Evolutionary conservation across 2,888 invertebrate species (phyloP).

Genomic region (Mythimna ferrago): DNA sequence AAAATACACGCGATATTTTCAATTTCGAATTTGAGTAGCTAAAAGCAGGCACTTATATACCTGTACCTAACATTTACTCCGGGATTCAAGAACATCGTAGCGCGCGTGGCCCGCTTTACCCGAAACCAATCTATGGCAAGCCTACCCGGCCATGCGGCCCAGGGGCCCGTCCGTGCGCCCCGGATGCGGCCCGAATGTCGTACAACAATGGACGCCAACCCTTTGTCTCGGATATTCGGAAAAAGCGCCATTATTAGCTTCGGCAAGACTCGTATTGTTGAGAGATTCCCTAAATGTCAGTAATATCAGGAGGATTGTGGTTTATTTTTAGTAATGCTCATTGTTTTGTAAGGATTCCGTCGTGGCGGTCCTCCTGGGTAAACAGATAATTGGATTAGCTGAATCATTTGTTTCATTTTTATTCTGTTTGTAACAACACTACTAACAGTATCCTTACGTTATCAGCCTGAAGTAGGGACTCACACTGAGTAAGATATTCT

Average conservation of each 20-base stretch:
- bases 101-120: not conserved
- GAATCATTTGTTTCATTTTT: conserved; percentile 9
- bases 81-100: not conserved
- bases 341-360: conserved; percentile 37
- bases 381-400: conserved; percentile 36
- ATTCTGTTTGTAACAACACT: not conserved
- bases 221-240: conserved; percentile 42
- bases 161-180: not conserved
- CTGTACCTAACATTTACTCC: not conserved
- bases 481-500: not conserved
- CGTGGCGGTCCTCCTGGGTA: conserved; percentile 6
- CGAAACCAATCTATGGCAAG: conserved; percentile 16
- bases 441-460: not conserved
- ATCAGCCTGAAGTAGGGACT: not conserved
- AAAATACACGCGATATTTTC: not conserved
- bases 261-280: conserved; percentile 44
- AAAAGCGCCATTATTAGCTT: conserved; percentile 51
- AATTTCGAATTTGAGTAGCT: not conserved
- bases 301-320: conserved; percentile 2
- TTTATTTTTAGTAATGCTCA: conserved; percentile 20
- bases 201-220: conserved; percentile 54
- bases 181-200: conserved; percentile 22
- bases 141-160: conserved; percentile 3
- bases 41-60: not conserved
- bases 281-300: conserved; percentile 35